phyloP scores from a whole-genome alignment of 2,888 invertebrate genomes.

The Electrophaes corylata region DNA sequence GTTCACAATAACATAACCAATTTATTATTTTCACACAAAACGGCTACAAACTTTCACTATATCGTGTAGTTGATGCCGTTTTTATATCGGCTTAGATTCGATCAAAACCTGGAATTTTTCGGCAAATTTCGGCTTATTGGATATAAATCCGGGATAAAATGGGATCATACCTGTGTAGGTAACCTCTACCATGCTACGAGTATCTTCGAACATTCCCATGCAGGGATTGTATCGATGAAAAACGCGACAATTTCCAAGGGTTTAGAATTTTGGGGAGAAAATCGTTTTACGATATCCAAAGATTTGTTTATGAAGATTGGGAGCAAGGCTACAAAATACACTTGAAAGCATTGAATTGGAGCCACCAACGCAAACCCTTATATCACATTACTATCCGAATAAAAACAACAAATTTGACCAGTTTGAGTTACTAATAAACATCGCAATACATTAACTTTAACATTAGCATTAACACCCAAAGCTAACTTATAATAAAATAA shows the following conservation, averaged over 20 bases:
- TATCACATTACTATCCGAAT: background rate
- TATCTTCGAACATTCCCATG: constrained; percentile 25
- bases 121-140: constrained; percentile 67
- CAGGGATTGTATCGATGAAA: constrained; percentile 23
- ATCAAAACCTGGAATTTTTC: constrained; percentile 64
- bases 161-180: constrained; percentile 62
- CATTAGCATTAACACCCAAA: no score
- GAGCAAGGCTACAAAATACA: background rate
- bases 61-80: constrained; percentile 48
- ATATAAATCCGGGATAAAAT: constrained; percentile 74
- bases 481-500: no score
- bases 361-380: background rate
- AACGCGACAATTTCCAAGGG: constrained; percentile 15
- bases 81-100: constrained; percentile 56
- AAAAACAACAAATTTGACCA: no score
- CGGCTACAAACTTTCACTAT: constrained; percentile 51
- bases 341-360: background rate
- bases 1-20: constrained; percentile 51
- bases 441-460: no score
- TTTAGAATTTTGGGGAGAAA: constrained; percentile 17
- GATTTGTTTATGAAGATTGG: constrained; percentile 6
- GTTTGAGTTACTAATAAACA: no score
- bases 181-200: constrained; percentile 37
- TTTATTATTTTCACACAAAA: constrained; percentile 57
- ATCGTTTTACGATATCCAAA: constrained; percentile 16